A percentile compares a stretch with the other conserved stretches of the same genome.
Conservation (phyloP, 2,888 invertebrate genomes). For the Cosmorhoe ocellata region DNA sequence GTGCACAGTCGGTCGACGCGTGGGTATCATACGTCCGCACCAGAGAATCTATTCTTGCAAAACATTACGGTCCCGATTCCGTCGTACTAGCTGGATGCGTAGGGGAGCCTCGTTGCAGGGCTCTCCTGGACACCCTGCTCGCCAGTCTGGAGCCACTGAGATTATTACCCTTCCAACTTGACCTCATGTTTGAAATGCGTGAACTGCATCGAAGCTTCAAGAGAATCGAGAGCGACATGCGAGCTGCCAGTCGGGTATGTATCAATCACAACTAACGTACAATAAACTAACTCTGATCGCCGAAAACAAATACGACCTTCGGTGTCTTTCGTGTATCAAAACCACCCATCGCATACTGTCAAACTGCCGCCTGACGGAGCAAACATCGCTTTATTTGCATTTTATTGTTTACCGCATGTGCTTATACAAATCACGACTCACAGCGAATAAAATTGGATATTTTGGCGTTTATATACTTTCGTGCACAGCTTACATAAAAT, state of each 20-base stretch:
- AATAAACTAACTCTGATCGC: slow-evolving; percentile 30
- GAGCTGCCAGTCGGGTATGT: slow-evolving; percentile 77
- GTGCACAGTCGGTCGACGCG: slow-evolving; percentile 93
- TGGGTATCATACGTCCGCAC: slow-evolving; percentile 94
- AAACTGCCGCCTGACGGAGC: slow-evolving; percentile 54
- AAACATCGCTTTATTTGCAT: slow-evolving; percentile 80
- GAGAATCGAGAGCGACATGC: slow-evolving; percentile 83
- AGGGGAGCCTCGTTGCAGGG: slow-evolving; percentile 80
- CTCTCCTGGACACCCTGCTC: slow-evolving; percentile 88
- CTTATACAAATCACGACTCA: slow-evolving; percentile 67
- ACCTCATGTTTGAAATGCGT: slow-evolving; percentile 90
- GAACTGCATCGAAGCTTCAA: slow-evolving; percentile 89
- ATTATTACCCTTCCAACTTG: slow-evolving; percentile 90
- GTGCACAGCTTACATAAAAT: slow-evolving; percentile 81
- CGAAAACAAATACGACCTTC: slow-evolving; percentile 43
- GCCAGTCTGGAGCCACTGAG: slow-evolving; percentile 90
- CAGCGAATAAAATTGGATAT: slow-evolving; percentile 58
- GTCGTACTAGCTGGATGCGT: slow-evolving; percentile 86
- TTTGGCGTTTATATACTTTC: slow-evolving; percentile 59
- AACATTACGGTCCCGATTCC: slow-evolving; percentile 90
- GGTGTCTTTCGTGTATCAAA: slow-evolving; percentile 51
- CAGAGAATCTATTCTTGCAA: slow-evolving; percentile 90
- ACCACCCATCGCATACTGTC: slow-evolving; percentile 55
- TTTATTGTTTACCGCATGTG: slow-evolving; percentile 80
- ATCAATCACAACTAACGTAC: slow-evolving; percentile 23